phyloP scores from a whole-genome alignment of 1,140 invertebrate species.

The Calycopis cecrops region DNA sequence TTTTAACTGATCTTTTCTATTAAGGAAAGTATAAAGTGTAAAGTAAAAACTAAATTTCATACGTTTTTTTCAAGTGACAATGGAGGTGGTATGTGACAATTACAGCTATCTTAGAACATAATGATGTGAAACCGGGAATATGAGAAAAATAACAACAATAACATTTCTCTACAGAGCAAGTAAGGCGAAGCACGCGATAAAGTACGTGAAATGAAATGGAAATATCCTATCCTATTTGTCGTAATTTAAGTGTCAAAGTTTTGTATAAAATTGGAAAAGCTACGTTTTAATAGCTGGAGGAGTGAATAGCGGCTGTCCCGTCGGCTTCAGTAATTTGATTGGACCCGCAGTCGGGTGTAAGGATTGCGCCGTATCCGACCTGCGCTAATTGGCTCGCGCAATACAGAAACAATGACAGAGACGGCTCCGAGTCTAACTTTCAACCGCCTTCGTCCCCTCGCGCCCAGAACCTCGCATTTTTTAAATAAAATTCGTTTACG shows the following conservation, averaged over 20 bases:
- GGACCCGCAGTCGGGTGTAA: slow-evolving; percentile 36
- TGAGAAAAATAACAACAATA: slow-evolving; percentile 1
- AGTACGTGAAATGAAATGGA: not conserved
- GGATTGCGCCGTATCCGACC: slow-evolving; percentile 46
- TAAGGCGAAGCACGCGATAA: not conserved
- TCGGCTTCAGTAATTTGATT: slow-evolving; percentile 59
- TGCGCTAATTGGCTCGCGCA: slow-evolving; percentile 68
- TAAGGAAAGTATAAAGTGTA: no score
- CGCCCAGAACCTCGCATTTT: slow-evolving; percentile 53
- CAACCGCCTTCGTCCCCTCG: slow-evolving; percentile 43
- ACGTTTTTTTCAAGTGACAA: no score
- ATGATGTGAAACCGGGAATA: not conserved
- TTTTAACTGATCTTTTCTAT: no score
- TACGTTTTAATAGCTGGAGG: slow-evolving; percentile 49
- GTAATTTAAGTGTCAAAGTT: slow-evolving; percentile 49
- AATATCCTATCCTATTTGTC: not conserved
- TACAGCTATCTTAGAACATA: not conserved
- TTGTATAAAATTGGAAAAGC: slow-evolving; percentile 46
- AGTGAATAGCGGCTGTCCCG: slow-evolving; percentile 34
- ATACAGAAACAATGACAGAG: slow-evolving; percentile 71
- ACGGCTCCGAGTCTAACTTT: slow-evolving; percentile 35
- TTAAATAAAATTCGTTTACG: slow-evolving; percentile 72
- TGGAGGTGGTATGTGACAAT: no score
- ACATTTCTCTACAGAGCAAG: not conserved
- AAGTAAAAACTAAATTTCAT: no score